These are phyloP conservation scores for Gobionotothen gibberifrons DNA, from an alignment of 2,797 vertebrate genomes.

Conservation along the genomic window DNA sequence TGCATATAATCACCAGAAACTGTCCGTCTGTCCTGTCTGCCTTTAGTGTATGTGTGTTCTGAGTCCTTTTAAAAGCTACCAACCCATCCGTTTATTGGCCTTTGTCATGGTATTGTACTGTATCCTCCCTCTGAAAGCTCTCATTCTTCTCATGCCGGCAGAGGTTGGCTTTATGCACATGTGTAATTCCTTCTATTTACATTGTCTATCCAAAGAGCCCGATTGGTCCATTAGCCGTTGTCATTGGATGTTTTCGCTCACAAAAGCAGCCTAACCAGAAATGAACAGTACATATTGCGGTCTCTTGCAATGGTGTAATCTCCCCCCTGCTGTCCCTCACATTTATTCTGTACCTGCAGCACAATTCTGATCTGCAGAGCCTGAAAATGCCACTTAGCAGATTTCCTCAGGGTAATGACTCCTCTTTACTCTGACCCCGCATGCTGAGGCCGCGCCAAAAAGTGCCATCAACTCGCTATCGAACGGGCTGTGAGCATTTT, in stretches of 20 bases:
- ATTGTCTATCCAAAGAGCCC: constrained; percentile 74
- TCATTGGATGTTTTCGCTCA: constrained; percentile 53
- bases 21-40: constrained; percentile 73
- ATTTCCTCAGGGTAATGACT: constrained; percentile 71
- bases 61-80: constrained; percentile 75
- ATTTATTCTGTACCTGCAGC: constrained; percentile 60
- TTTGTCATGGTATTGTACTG: constrained; percentile 71
- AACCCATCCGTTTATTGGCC: constrained; percentile 61
- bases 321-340: constrained; percentile 57
- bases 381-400: constrained; percentile 73
- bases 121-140: constrained; percentile 69
- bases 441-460: constrained; percentile 58
- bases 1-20: constrained; percentile 78
- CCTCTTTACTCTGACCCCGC: constrained; percentile 62
- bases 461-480: constrained; percentile 56
- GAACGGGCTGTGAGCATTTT: constrained; percentile 75
- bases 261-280: constrained; percentile 52
- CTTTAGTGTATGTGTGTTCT: constrained; percentile 76
- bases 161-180: constrained; percentile 76
- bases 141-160: constrained; percentile 61
- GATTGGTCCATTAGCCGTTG: constrained; percentile 59
- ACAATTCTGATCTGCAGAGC: constrained; percentile 60
- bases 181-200: constrained; percentile 65
- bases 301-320: constrained; percentile 60
- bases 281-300: constrained; percentile 52